Evolutionary conservation across 2,113 vertebrate species (phyloP), one percentile per base, ranked within the genome.

Genomic region (Sorex araneus): DNA sequence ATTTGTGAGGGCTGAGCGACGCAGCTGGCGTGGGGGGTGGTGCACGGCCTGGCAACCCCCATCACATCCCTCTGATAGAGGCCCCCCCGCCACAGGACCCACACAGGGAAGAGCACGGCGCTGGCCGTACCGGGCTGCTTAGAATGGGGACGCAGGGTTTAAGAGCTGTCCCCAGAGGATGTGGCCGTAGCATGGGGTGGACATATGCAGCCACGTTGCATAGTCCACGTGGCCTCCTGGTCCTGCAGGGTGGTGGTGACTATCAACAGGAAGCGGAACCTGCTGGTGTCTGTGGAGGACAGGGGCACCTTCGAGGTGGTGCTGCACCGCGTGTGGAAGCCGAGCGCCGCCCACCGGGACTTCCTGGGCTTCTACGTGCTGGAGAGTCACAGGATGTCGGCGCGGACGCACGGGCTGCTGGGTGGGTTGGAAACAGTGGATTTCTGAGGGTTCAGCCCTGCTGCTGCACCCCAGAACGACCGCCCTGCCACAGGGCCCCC

Each of bases 291-390:
- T 3, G 88, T 99, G n/a, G 98, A 97, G 69, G 97, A 98, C n/a
- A 97, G 98, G 0, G 98, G 98, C 67, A 98, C 97, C 93, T 98
- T 99, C 95, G 97, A 99, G 66, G 97, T 99, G 40, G 84, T 99
- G 92, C 95, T 99, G 19, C 99, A 99, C 96, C 98, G 97, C 90
- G 98, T 98, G 19, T 98, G 98, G 98, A 96, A 95, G 88, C 97
- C 98, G 23, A 98, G 98, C 92, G 97, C 98, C 0, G 95, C 98
- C 90, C 98, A 98, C 89, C 97, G 93, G 93, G 98, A 98, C 96
- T 99, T 98, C 95, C 94, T 99, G 91, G 98, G 99, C 45, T 98
- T 99, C 96, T 99, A 99, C 67, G 98, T 98, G 63, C 76, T 99
- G 95, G 98, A 99, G 67, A 98, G 97, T 87, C 98, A 98, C 92